Evolutionary conservation across 2,888 invertebrate genomes (phyloP).

Genomic region (Dugesia japonica): DNA sequence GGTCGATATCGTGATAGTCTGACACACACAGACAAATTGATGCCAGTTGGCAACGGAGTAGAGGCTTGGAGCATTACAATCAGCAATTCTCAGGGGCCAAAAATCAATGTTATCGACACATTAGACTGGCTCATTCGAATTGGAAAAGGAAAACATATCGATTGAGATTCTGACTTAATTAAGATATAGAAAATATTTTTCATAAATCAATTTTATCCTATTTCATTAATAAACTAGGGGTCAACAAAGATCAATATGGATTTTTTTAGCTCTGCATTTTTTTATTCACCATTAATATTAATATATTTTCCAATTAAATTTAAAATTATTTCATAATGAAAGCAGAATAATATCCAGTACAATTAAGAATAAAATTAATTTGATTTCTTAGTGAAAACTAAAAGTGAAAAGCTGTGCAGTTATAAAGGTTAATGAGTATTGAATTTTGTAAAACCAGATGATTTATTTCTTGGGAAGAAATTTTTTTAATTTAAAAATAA

Average conservation of each 20-base stretch:
- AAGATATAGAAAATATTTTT: background rate
- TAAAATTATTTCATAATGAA: too few species aligned
- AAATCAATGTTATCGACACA: background rate
- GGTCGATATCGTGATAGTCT: background rate
- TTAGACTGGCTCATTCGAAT: constrained; percentile 10
- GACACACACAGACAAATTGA: background rate
- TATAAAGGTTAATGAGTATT: too few species aligned
- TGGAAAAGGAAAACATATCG: background rate
- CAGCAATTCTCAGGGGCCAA: constrained; percentile 15
- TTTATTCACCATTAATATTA: too few species aligned
- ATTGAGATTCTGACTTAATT: background rate
- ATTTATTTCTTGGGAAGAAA: too few species aligned
- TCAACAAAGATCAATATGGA: background rate
- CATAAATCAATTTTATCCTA: background rate
- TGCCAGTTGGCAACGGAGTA: constrained; percentile 5
- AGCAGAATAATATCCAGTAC: too few species aligned
- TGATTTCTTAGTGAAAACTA: too few species aligned
- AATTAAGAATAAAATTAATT: too few species aligned
- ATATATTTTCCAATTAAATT: too few species aligned
- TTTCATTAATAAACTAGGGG: background rate
- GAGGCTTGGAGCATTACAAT: background rate
- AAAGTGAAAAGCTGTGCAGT: too few species aligned
- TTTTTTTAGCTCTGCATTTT: too few species aligned
- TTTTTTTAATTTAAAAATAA: too few species aligned
- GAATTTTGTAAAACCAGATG: too few species aligned